Conservation (phyloP, 2,888 invertebrate species). For the Leucania comma region DNA sequence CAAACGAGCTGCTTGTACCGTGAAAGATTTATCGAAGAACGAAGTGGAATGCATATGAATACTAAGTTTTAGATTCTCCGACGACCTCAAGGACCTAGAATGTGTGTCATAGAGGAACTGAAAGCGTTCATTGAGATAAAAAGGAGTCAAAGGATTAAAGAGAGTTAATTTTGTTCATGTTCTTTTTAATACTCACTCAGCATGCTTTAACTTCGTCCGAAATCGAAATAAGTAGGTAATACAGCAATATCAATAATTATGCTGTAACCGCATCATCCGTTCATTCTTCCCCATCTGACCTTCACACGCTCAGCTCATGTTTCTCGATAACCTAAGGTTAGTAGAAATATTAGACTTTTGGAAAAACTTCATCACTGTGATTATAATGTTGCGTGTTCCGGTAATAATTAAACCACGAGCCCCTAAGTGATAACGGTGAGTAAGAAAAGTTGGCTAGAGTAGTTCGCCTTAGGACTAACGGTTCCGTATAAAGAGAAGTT, state of each 20-base stretch:
- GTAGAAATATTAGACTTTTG: not conserved
- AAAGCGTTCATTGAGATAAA: too few relatives aligned
- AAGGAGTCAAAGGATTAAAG: too few relatives aligned
- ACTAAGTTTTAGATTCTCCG: too few relatives aligned
- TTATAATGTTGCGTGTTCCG: not conserved
- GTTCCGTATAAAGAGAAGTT: conserved; percentile 20
- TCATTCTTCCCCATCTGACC: conserved; percentile 5
- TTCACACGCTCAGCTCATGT: not conserved
- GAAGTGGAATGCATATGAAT: too few relatives aligned
- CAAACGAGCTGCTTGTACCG: too few relatives aligned
- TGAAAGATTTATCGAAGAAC: too few relatives aligned
- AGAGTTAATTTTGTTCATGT: too few relatives aligned
- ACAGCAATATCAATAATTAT: not conserved
- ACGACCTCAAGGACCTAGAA: too few relatives aligned
- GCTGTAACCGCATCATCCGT: not conserved
- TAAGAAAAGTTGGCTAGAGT: not conserved
- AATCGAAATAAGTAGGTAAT: too few relatives aligned
- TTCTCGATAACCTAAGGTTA: conserved; percentile 27
- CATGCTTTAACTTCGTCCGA: too few relatives aligned
- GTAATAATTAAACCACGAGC: conserved; percentile 27
- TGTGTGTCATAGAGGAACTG: too few relatives aligned
- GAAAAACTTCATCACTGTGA: not conserved
- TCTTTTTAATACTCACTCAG: too few relatives aligned
- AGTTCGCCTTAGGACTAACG: not conserved
- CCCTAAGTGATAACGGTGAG: not conserved